Base-by-base conservation (phyloP, 2,797 vertebrate genomes). In the Loris lydekkerianus region DNA sequence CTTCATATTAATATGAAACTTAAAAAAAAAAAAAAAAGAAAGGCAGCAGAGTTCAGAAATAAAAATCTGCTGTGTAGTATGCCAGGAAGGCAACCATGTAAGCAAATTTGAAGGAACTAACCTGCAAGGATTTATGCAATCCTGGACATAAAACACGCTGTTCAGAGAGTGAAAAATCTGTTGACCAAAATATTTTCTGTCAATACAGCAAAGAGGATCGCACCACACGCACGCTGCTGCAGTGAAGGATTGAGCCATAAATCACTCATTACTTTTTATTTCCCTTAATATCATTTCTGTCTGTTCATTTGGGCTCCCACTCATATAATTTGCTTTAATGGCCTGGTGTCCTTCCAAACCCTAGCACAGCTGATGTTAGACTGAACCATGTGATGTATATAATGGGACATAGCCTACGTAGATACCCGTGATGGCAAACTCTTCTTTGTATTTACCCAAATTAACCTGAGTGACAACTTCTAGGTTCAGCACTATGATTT, bases 401-500 rank as follows among this genome's bases (percentile, higher is more conserved):
- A 83, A 72, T n/a, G 60, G 87, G 72, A 49, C 25, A 17, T 60
- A 5, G 40, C 23, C 25, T 60, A 88, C 25, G 61, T 29, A 86
- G 86, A 82, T 63, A 31, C 53, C 43, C 15, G 60, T 11, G 76
- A 92, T 82, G 63, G 86, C 76, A 93, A 96, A 87, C n/a, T 63
- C 80, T 76, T 65, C 18, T 76, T 81, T 86, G 49, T 14, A 72
- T 65, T 65, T 84, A 87, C 63, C 89, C 60, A 97, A 94, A 93
- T 89, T 85, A 95, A 87, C 56, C 60, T 84, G 85, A 88, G 0
- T 93, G 89, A 93, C 81, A 97, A 84, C 7, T 29, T 80, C 60
- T 2, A 88, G 63, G 69, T 85, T 96, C 76, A 97, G 93, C 96
- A 75, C 53, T 95, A 85, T 10, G 89, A 95, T 69, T 96, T 96